These are phyloP conservation scores for Syngnathus rostellatus DNA, from an alignment of 2,797 vertebrate genomes.

Conservation along the genomic window DNA sequence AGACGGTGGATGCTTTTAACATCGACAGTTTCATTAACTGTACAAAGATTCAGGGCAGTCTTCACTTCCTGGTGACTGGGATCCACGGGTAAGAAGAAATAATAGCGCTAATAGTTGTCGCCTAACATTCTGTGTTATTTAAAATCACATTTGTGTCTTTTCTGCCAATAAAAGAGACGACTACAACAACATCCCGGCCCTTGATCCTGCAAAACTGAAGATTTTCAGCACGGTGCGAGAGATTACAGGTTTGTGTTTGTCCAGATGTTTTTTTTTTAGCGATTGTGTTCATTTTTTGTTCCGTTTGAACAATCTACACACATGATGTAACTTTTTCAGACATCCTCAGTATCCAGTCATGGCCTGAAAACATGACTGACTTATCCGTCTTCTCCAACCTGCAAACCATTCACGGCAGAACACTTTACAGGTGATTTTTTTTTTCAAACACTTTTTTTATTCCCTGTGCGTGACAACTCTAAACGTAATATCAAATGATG, in stretches of 20 bases:
- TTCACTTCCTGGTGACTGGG: slow-evolving; percentile 87
- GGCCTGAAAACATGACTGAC: slow-evolving; percentile 78
- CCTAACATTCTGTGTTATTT: background rate
- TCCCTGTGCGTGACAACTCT: background rate
- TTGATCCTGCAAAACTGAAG: slow-evolving; percentile 87
- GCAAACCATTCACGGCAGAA: slow-evolving; percentile 68
- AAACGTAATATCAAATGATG: background rate
- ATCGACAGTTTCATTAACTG: slow-evolving; percentile 93
- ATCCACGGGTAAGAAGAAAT: slow-evolving; percentile 74
- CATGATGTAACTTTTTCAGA: slow-evolving; percentile 71
- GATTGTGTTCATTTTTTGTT: slow-evolving; percentile 6
- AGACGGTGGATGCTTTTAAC: slow-evolving; percentile 85
- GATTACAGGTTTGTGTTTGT: slow-evolving; percentile 77
- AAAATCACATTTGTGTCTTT: background rate
- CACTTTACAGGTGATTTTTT: slow-evolving; percentile 55
- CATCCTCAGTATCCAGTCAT: slow-evolving; percentile 76
- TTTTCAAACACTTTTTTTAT: slow-evolving; percentile 9
- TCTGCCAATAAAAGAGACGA: slow-evolving; percentile 37
- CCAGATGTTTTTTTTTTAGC: background rate
- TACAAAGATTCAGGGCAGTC: slow-evolving; percentile 89
- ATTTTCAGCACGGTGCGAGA: slow-evolving; percentile 85
- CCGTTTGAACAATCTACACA: slow-evolving; percentile 5
- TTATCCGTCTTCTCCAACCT: slow-evolving; percentile 76
- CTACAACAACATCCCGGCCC: slow-evolving; percentile 74
- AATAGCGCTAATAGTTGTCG: background rate